Base-by-base conservation (phyloP, 2,797 vertebrate genomes). In the Otolemur crassicaudatus region DNA sequence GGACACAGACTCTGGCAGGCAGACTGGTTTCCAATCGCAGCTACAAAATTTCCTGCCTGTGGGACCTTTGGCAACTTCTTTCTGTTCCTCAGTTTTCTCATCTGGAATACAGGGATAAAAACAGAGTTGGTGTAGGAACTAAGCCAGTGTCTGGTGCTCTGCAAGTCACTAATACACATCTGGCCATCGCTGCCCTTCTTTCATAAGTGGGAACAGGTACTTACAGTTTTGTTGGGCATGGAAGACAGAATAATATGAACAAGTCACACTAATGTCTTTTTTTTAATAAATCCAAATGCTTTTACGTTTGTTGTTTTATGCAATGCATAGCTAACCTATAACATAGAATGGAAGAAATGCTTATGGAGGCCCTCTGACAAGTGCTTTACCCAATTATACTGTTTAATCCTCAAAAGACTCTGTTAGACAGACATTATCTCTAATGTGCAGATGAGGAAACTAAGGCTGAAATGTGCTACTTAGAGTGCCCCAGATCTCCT, bases 371-470 rank as follows among this genome's bases (percentile, higher is more conserved):
- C 3, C 10, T 88, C 37, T 73, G 27, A 58, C 79, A 70, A 82
- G 63, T n/a, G 17, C n/a, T 92, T 95, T 34, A 53, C 43, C 29
- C 87, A 86, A 83, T 88, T 79, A 46, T 43, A n/a, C 46, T 46
- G 37, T 27, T n/a, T n/a, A n/a, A n/a, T n/a, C n/a, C n/a, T n/a
- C n/a, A n/a, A n/a, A n/a, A n/a, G n/a, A n/a, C n/a, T 56, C 49
- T 31, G 5, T 46, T 67, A 89, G 27, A 82, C 11, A 53, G n/a
- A 12, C 40, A 56, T 93, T 77, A 37, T 37, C 25, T 11, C 43
- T n/a, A 5, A 27, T 92, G 84, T 87, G 20, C 81, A 87, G 49
- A 93, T 29, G 37, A 90, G 60, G 22, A 94, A 93, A 53, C 70
- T 23, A 79, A 83, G 17, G 34, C 58, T 49, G 20, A 85, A 58